A percentile compares a stretch with the other conserved stretches of the same genome.
These are phyloP conservation scores for Aramus guarauna DNA, from an alignment of 2,113 vertebrate species.

Conservation along the genomic window DNA sequence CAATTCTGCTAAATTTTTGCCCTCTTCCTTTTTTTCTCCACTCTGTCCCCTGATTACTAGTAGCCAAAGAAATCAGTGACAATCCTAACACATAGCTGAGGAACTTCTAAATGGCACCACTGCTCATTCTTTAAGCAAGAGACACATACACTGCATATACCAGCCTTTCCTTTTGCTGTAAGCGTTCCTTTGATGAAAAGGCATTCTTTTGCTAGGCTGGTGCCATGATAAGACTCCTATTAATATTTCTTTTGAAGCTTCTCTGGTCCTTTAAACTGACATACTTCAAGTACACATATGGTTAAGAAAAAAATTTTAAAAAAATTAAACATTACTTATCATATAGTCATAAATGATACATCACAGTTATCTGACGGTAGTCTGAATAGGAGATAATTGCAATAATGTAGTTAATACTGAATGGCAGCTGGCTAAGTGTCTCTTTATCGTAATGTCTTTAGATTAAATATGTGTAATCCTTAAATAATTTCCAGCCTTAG, in stretches of 20 bases:
- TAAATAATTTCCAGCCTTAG: not conserved
- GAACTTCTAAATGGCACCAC: not conserved
- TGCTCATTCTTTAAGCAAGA: not conserved
- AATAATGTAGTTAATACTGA: not conserved
- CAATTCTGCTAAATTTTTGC: not conserved
- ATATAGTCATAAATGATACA: slow-evolving; percentile 8
- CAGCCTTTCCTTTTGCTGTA: not conserved
- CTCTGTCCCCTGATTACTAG: not conserved
- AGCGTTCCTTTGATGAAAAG: not conserved
- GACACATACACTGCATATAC: not conserved
- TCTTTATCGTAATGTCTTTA: not conserved
- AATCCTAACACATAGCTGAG: not conserved
- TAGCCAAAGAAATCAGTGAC: not conserved
- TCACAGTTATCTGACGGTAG: not conserved
- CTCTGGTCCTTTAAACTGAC: not conserved
- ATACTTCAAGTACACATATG: not conserved
- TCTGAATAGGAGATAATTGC: not conserved
- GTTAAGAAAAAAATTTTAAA: not conserved
- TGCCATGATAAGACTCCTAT: not conserved
- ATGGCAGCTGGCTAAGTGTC: not conserved
- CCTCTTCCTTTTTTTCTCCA: not conserved
- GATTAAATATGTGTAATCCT: not conserved
- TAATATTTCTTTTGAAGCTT: slow-evolving; percentile 11
- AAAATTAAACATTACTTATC: not conserved
- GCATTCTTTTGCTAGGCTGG: not conserved